Conservation (phyloP, 2,888 invertebrate species). For the Pyrochroa serraticornis region DNA sequence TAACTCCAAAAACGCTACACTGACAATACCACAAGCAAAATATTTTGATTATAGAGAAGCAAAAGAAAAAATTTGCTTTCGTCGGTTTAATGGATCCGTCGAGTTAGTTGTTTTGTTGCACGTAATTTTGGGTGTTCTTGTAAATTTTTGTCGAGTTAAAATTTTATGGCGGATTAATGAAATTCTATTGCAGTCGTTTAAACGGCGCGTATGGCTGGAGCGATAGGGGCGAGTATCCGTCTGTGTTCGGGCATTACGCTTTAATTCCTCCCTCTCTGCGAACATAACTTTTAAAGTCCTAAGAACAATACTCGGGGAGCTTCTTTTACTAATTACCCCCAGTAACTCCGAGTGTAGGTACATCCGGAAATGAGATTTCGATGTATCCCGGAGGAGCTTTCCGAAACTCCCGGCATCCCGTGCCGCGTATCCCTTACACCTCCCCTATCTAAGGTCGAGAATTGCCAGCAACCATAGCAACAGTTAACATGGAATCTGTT, state of each 20-base stretch:
- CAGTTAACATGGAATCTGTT: constrained; percentile 58
- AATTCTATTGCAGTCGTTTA: background rate
- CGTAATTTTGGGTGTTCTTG: no score
- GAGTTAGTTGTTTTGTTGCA: no score
- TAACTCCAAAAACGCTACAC: no score
- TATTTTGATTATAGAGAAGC: no score
- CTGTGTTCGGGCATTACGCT: constrained; percentile 11
- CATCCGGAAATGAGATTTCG: constrained; percentile 59
- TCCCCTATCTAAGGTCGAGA: constrained; percentile 39
- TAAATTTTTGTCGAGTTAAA: no score
- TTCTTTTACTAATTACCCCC: constrained; percentile 55
- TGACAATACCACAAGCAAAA: no score
- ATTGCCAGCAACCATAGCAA: constrained; percentile 46
- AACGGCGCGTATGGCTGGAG: background rate
- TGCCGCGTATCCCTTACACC: constrained; percentile 28
- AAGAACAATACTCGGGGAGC: constrained; percentile 43
- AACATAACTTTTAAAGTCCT: constrained; percentile 33
- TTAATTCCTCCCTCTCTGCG: constrained; percentile 20
- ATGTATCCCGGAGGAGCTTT: constrained; percentile 59
- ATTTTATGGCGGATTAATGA: no score
- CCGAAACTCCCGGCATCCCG: constrained; percentile 38
- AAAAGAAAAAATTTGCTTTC: no score
- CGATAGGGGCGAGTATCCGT: no score
- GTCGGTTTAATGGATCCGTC: no score
- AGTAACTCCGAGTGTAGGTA: constrained; percentile 45